These are phyloP conservation scores for Trochalopteron elliotii DNA, from an alignment of 2,113 vertebrate species.

Conservation along the genomic window DNA sequence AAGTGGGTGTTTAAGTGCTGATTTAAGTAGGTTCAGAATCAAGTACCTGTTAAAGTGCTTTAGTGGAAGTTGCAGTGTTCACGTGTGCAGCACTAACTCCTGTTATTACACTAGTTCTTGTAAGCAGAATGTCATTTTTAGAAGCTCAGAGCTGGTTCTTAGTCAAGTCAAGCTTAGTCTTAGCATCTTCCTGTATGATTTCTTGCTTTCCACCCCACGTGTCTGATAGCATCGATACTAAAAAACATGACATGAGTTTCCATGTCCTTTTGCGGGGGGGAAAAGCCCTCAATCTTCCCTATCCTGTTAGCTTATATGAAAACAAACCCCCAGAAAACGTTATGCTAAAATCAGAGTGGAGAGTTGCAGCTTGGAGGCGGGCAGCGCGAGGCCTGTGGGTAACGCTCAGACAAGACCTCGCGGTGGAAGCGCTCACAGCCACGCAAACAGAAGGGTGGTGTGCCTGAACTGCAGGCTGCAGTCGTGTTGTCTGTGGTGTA, in stretches of 20 bases:
- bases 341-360: neutral
- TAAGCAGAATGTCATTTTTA: neutral
- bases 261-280: neutral
- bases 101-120: neutral
- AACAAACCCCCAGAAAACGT: neutral
- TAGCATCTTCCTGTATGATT: neutral
- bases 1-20: neutral
- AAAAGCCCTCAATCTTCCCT: neutral
- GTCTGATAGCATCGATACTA: neutral
- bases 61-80: fast-evolving
- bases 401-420: fast-evolving
- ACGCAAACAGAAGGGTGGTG: fast-evolving
- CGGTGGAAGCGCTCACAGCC: fast-evolving
- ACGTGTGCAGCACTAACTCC: fast-evolving
- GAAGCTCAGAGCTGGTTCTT: neutral
- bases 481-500: neutral
- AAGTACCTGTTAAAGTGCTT: neutral
- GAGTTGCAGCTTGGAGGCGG: neutral
- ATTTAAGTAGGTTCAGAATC: neutral
- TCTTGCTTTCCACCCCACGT: fast-evolving
- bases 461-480: neutral
- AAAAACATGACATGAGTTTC: neutral
- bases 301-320: fast-evolving
- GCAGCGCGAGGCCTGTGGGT: neutral
- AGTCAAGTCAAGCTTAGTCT: no score